Evolutionary conservation across 2,113 vertebrate species (phyloP).

Genomic region (Chunga burmeisteri): DNA sequence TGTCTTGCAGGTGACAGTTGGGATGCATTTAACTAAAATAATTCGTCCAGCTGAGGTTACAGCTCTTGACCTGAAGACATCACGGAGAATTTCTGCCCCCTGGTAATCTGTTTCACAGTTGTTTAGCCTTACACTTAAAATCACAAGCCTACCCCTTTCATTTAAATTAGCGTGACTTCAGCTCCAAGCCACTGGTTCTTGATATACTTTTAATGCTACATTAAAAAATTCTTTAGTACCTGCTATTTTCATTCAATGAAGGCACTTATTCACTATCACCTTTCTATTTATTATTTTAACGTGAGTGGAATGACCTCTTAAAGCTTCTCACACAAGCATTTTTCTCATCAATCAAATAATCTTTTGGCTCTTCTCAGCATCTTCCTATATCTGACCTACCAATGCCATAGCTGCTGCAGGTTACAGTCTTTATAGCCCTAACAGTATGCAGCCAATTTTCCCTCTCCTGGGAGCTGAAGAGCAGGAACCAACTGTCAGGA

Average conservation of each 20-base stretch:
- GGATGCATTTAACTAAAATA: background rate
- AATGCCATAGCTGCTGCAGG: background rate
- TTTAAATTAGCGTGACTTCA: background rate
- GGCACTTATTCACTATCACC: background rate
- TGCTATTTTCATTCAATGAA: background rate
- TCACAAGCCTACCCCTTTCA: background rate
- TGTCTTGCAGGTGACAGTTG: background rate
- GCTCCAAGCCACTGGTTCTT: background rate
- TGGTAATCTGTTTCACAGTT: background rate
- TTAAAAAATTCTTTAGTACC: background rate
- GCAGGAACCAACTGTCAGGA: background rate
- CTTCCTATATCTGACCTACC: background rate
- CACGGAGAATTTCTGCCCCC: background rate
- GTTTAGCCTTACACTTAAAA: background rate
- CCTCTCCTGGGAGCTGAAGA: background rate
- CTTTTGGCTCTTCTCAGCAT: background rate
- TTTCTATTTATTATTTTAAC: background rate
- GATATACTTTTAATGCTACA: background rate
- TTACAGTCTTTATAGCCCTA: background rate
- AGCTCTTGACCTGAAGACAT: background rate
- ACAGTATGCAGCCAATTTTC: background rate
- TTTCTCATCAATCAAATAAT: background rate
- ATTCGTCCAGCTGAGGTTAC: background rate
- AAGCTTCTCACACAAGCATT: background rate
- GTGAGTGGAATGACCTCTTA: background rate